Percentiles rank a stretch among this genome's conserved stretches.
Conservation (phyloP, 30 jellyfish, hydroid and myxozoan species). For the Pelagia noctiluca region DNA sequence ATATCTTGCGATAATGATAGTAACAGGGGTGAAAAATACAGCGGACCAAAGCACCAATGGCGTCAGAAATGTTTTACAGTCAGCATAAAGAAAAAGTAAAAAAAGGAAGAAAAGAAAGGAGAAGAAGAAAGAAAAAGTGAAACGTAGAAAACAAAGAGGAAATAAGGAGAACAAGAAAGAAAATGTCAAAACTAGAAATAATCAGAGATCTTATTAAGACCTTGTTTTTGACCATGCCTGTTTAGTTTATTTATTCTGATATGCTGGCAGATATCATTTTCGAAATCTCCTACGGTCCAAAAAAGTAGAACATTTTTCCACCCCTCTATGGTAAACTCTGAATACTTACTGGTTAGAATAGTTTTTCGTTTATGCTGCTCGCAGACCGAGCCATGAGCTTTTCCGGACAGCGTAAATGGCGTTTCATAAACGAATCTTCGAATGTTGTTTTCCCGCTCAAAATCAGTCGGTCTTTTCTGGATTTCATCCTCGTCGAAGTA, state of each 20-base stretch:
- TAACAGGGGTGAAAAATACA: too few relatives aligned
- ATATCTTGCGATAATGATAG: too few relatives aligned
- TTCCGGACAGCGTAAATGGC: slow-evolving; percentile 97
- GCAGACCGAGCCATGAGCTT: slow-evolving; percentile 96
- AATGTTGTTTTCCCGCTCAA: slow-evolving; percentile 88
- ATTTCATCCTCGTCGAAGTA: slow-evolving; percentile 96
- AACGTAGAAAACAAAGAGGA: too few relatives aligned
- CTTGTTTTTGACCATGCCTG: neutral
- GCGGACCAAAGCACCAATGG: too few relatives aligned
- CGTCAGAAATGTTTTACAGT: too few relatives aligned
- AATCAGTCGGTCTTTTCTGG: slow-evolving; percentile 85
- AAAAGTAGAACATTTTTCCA: neutral
- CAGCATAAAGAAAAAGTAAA: too few relatives aligned
- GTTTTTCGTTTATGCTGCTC: slow-evolving; percentile 98
- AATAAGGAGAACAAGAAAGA: neutral
- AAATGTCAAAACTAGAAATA: neutral
- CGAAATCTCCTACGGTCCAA: neutral
- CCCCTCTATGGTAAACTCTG: neutral
- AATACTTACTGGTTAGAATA: slow-evolving; percentile 78
- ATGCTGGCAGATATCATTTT: neutral
- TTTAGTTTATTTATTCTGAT: neutral
- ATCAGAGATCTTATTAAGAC: neutral
- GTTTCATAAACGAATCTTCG: slow-evolving; percentile 97
- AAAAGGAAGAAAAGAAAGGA: too few relatives aligned
- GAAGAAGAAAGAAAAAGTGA: too few relatives aligned